phyloP scores from a whole-genome alignment of 1,140 invertebrate genomes.

The Parasteatoda tepidariorum region DNA sequence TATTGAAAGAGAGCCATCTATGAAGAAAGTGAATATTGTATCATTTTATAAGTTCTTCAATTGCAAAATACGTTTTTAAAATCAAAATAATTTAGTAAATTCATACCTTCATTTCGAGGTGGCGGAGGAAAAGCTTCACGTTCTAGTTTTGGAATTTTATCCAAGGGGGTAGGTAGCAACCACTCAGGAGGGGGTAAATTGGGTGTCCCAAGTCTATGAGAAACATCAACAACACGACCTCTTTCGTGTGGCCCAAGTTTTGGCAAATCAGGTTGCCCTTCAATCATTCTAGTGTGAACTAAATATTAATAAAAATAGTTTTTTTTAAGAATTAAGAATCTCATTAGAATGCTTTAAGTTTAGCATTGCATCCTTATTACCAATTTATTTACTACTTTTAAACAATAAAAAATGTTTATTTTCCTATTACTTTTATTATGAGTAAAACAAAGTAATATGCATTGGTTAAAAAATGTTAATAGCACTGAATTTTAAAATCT shows the following conservation, averaged over 20 bases:
- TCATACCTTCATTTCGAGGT: conserved; percentile 80
- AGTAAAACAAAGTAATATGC: too few species aligned
- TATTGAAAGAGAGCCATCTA: conserved; percentile 48
- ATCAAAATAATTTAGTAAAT: not conserved
- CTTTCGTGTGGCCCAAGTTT: conserved; percentile 66
- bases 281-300: conserved; percentile 70
- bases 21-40: not conserved
- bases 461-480: too few species aligned
- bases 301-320: too few species aligned
- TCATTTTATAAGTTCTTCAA: not conserved
- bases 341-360: too few species aligned
- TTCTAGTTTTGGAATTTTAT: conserved; percentile 81
- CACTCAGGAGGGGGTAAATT: conserved; percentile 79
- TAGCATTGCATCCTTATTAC: too few species aligned
- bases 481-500: too few species aligned
- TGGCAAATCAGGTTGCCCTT: conserved; percentile 55
- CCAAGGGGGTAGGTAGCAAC: conserved; percentile 82
- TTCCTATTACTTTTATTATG: too few species aligned
- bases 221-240: conserved; percentile 81
- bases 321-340: too few species aligned
- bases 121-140: conserved; percentile 87
- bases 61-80: too few species aligned
- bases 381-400: too few species aligned
- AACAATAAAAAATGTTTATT: too few species aligned
- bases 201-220: conserved; percentile 78